phyloP scores from a whole-genome alignment of 2,888 invertebrate species.

The Dynastes grantii region DNA sequence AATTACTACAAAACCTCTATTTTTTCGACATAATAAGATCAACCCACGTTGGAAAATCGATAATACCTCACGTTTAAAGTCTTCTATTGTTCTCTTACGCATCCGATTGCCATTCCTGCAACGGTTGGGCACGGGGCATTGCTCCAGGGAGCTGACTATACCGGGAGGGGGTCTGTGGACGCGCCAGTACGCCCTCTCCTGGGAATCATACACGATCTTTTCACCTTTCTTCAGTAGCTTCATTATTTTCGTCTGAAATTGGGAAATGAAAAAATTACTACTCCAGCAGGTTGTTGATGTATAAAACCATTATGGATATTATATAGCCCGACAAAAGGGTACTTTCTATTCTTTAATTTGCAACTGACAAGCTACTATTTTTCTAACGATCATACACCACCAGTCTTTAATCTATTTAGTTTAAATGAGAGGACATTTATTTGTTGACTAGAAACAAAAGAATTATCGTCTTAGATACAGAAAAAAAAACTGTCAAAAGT shows the following conservation, averaged over 20 bases:
- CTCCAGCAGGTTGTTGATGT: not conserved
- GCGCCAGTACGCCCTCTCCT: slow-evolving; percentile 98
- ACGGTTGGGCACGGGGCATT: slow-evolving; percentile 87
- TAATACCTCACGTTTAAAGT: slow-evolving; percentile 84
- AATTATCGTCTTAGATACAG: no score
- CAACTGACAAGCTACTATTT: no score
- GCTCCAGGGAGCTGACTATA: slow-evolving; percentile 87
- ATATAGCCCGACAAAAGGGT: no score
- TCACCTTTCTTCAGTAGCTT: slow-evolving; percentile 97
- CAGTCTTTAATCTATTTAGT: no score
- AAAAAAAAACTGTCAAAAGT: no score
- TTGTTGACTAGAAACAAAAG: no score
- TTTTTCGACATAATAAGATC: no score
- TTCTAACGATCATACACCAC: no score
- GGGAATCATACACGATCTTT: slow-evolving; percentile 95
- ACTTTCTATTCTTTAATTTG: no score
- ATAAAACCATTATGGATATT: no score
- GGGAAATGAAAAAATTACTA: not conserved
- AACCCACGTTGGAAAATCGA: not conserved
- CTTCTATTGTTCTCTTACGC: slow-evolving; percentile 83
- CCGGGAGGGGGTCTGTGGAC: slow-evolving; percentile 96
- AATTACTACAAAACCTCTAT: no score
- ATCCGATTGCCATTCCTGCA: slow-evolving; percentile 80
- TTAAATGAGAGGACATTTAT: no score
- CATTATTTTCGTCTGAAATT: slow-evolving; percentile 83